A percentile compares a stretch with the other conserved stretches of the same genome.
These are phyloP conservation scores for Phyllopteryx taeniolatus DNA, from an alignment of 2,113 vertebrate species.

Conservation along the genomic window DNA sequence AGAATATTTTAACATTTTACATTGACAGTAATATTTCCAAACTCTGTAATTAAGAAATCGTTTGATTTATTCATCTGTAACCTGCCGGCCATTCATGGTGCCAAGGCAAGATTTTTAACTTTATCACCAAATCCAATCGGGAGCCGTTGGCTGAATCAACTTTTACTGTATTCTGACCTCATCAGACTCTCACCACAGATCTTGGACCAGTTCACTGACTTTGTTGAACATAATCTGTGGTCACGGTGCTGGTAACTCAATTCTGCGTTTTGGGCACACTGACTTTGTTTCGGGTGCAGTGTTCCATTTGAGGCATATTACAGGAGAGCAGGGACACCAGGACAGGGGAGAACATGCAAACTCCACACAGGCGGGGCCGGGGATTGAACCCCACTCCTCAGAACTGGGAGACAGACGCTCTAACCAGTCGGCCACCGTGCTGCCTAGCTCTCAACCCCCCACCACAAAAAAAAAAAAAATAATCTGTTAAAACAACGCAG, in stretches of 20 bases:
- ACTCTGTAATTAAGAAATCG: background rate
- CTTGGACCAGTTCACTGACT: constrained; percentile 2
- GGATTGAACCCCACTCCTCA: too few species aligned
- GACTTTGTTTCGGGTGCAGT: background rate
- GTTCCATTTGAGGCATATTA: background rate
- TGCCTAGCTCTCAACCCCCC: background rate
- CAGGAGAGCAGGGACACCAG: background rate
- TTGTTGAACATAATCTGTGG: constrained; percentile 24
- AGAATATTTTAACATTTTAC: background rate
- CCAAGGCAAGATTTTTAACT: constrained; percentile 9
- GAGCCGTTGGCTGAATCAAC: constrained; percentile 3
- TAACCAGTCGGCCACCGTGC: too few species aligned
- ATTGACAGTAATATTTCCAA: background rate
- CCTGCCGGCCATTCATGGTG: background rate
- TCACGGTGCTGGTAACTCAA: constrained; percentile 26
- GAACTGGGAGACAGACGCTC: too few species aligned
- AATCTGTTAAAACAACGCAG: background rate
- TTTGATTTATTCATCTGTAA: constrained; percentile 7
- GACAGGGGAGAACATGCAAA: too few species aligned
- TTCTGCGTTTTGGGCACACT: background rate
- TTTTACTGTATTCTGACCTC: background rate
- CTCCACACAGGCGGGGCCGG: too few species aligned
- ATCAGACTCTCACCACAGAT: background rate
- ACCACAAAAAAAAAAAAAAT: background rate
- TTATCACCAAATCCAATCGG: constrained; percentile 29